Conservation (phyloP, 2,888 invertebrate species). For the Coecobrya sp. region DNA sequence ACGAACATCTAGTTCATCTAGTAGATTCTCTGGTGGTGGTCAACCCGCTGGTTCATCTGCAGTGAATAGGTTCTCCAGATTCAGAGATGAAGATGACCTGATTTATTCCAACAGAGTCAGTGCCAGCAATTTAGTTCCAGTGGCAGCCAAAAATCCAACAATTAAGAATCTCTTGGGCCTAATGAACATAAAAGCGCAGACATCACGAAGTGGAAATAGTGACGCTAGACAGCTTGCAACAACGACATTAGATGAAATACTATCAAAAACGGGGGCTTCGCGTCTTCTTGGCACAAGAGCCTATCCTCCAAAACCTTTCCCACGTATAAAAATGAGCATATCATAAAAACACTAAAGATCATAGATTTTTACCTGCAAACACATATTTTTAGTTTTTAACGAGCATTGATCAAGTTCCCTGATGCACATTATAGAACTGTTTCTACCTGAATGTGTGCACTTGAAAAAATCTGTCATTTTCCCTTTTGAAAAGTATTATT, state of each 20-base stretch:
- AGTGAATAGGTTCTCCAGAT: constrained; percentile 64
- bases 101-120: constrained; percentile 73
- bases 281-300: constrained; percentile 68
- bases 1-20: constrained; percentile 52
- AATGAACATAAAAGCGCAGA: constrained; percentile 73
- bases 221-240: constrained; percentile 72
- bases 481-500: constrained; percentile 72
- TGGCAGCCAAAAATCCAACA: constrained; percentile 72
- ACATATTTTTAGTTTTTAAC: background rate
- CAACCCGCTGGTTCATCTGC: constrained; percentile 31
- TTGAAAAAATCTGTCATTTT: constrained; percentile 49
- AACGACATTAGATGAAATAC: constrained; percentile 66
- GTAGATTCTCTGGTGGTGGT: background rate
- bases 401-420: constrained; percentile 22
- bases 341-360: constrained; percentile 25
- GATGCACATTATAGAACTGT: background rate
- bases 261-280: constrained; percentile 68
- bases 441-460: background rate
- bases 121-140: constrained; percentile 71
- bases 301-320: constrained; percentile 70
- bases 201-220: constrained; percentile 23
- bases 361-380: constrained; percentile 54
- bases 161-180: constrained; percentile 73
- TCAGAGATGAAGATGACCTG: constrained; percentile 75
- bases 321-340: constrained; percentile 59